Evolutionary conservation across 1,140 invertebrate genomes (phyloP), one percentile per base, ranked within the genome.

Genomic region (Trichoplusia ni): DNA sequence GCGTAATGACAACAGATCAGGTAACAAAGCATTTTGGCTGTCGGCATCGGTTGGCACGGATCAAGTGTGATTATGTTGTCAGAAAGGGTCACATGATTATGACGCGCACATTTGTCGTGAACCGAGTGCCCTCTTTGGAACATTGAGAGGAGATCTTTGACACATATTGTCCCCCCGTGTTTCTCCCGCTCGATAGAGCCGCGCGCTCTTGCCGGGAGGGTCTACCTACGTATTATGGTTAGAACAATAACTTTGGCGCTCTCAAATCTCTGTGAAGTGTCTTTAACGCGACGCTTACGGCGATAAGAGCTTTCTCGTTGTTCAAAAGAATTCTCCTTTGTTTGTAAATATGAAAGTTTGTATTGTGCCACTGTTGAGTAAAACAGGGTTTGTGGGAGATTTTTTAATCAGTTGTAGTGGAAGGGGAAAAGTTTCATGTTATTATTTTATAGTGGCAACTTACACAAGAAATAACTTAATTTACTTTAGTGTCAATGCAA

Each of bases 191-290:
- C 47, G 49, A 56, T 47, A 61, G 68, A 47, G 54, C 27, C 29
- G 46, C 4, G 21, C 8, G 53, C 27, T 56, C 40, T 27, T 63
- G 37, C n/a, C n/a, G 68, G 60, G 76, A 56, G 66, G 72, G 58
- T 79, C 79, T 65, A 16, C 19, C 11, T 33, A 54, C 38, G 35
- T 61, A 75, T 72, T 75, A 64, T 80, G 79, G 79, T 71, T 70
- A 67, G 59, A 64, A 63, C 61, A 60, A 75, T 77, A 75, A 72
- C 73, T 73, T 71, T 60, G 72, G 63, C 72, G 78, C 78, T 76
- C 84, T 82, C 77, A 65, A 87, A 82, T 79, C 75, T 74, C 65
- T 76, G 78, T 84, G 75, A 85, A 89, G 86, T 86, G 83, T 83
- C 82, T 81, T 82, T 87, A 89, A 80, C 77, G 70, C 82, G 72